Base-by-base conservation (phyloP, 2,113 vertebrate genomes). In the Oncorhynchus masou region DNA sequence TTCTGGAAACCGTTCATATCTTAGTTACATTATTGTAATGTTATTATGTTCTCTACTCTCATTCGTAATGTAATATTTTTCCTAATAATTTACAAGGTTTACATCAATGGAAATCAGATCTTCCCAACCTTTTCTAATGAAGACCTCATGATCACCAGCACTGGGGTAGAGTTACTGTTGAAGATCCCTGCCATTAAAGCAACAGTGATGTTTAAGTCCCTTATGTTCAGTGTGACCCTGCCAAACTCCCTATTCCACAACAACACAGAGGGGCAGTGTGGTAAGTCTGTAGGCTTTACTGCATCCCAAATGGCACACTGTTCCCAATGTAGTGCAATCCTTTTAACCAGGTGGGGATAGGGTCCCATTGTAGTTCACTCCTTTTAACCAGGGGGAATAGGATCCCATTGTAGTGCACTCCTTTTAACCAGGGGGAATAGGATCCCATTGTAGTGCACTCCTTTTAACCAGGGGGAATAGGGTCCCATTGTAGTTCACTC, bases 181-280 rank as follows among this genome's bases (percentile, higher is more conserved):
- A 87, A 66, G 81, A 95, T 98, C 78, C 88, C 86, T 2, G 82
- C 88, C 68, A 90, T 98, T 49, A 64, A 92, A 0, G 92, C 91
- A 49, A 67, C 69, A 34, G 90, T 97, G 84, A 90, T 80, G 51
- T 96, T 97, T 73, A 94, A 90, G 1, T 95, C 95, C 15, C 51
- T 95, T 77, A 84, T 89, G 70, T 97, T 96, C 88, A 91, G 75
- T 0, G 66, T 98, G 67, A 90, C 92, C 8, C 80, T 99, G 49
- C 94, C 96, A 1, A 93, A 87, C 88, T 93, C 92, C 72, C 91
- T 89, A 79, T 99, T 99, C 70, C 78, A 90, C 68, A 82, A 91
- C 87, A 99, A 99, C 87, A 98, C 96, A 0, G 95, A 98, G 88
- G 97, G 97, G 80, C 97, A 97, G 68, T 99, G 97, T 34, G 97